Base-by-base conservation (phyloP, 2,888 invertebrate species). In the Meloe dianella region DNA sequence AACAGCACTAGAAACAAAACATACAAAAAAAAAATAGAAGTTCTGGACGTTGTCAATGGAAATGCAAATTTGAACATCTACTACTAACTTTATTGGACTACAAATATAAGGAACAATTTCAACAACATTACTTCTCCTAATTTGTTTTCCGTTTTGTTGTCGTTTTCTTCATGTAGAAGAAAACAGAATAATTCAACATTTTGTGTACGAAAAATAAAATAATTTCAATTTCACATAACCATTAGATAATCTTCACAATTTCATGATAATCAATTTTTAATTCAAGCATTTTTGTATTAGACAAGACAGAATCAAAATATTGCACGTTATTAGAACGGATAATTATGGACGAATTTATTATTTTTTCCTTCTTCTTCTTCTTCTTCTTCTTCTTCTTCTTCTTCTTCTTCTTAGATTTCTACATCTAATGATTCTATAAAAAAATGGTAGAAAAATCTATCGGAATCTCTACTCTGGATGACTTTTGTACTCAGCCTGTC, bases 391-490 rank as follows among this genome's bases (percentile, higher is more conserved):
- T 41, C n/a, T 41, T 41, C 41, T 12, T 17, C 41, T 12, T 12
- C 38, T n/a, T 35, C 2, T 35, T 35, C 14, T 1, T 30, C 6
- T 29, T 30, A 30, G 35, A 35, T 35, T 14, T 6, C 41, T 41
- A 41, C n/a, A n/a, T 8, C 20, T 41, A 51, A 35, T n/a, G 24
- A 6, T 24, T 41, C 63, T 66, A 63, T 61, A 63, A 63, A 56
- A 67, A 67, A 67, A 41, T 41, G 67, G 63, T 66, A 67, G 59
- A 67, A 54, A 67, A 67, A 67, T 67, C 63, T 67, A 61, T 57
- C 47, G 20, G 24, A 27, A 57, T 22, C 57, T 27, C 51, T 51
- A 51, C 1, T 10, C 20, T 54, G 24, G 54, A 24, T 24, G 54
- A 24, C 20, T 54, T 54, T 54, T 54, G 54, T 54, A 27, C 54